A percentile compares a stretch with the other conserved stretches of the same genome.
Evolutionary conservation across 1,140 invertebrate genomes (phyloP).

Genomic region (Drosophila bocqueti): DNA sequence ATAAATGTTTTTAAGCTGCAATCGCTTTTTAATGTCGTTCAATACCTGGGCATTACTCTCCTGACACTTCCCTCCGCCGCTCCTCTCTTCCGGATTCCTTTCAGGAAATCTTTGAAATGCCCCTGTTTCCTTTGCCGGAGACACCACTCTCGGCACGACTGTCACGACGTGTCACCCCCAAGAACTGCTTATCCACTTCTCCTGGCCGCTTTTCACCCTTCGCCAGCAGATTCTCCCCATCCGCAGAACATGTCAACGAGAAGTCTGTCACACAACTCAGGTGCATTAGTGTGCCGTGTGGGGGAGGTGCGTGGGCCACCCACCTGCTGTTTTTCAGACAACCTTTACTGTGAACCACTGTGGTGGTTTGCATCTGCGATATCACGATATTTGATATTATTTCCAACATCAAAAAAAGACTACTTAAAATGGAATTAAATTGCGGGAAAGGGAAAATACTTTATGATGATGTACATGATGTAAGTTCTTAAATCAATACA

Average conservation of each 20-base stretch:
- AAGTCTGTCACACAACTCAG: constrained; percentile 19
- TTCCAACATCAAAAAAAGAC: not conserved
- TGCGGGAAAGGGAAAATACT: not conserved
- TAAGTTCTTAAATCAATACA: not conserved
- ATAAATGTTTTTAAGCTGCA: not conserved
- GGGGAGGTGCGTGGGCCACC: constrained; percentile 4
- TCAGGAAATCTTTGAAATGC: constrained; percentile 4
- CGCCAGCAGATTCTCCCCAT: constrained; percentile 5
- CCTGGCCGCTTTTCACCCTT: not conserved
- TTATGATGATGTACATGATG: no score
- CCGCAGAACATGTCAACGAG: constrained; percentile 33
- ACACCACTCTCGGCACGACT: constrained; percentile 13
- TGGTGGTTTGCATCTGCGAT: constrained; percentile 6
- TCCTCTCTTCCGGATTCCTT: constrained; percentile 9
- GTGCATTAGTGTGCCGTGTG: constrained; percentile 20
- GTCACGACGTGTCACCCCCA: constrained; percentile 34
- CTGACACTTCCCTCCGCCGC: not conserved
- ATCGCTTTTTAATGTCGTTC: constrained; percentile 8
- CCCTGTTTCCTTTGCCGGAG: constrained; percentile 6
- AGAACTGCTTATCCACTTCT: constrained; percentile 21
- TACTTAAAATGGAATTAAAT: constrained; percentile 35
- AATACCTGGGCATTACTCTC: not conserved
- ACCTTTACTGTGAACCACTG: constrained; percentile 2
- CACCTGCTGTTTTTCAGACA: not conserved
- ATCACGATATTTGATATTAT: constrained; percentile 47